phyloP scores from a whole-genome alignment of 2,797 vertebrate genomes.

The Falco peregrinus region DNA sequence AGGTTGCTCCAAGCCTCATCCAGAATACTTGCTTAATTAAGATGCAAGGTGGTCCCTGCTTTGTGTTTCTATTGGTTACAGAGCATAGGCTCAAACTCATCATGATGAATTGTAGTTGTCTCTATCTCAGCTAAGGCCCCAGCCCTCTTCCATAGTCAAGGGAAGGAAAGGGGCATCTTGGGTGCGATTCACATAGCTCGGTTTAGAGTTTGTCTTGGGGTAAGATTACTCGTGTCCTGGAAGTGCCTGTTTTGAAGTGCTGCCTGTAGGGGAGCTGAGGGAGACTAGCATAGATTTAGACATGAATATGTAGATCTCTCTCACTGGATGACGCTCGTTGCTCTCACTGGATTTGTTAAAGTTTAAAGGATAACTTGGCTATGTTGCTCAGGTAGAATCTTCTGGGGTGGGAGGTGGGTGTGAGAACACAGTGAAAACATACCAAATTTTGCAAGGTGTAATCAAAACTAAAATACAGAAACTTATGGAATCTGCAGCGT shows the following conservation, averaged over 20 bases:
- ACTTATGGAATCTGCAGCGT: no score
- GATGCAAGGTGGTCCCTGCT: neutral
- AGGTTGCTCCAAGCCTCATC: neutral
- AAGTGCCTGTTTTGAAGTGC: neutral
- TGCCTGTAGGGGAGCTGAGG: neutral
- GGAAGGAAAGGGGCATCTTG: neutral
- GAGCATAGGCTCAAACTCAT: neutral
- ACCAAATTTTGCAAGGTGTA: neutral
- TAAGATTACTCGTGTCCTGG: neutral
- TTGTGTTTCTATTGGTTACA: neutral
- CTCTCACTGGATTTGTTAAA: neutral
- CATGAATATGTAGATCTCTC: neutral
- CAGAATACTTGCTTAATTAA: neutral
- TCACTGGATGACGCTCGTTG: neutral
- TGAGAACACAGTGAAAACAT: neutral
- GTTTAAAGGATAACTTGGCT: neutral
- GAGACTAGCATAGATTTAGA: neutral
- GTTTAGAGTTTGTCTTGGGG: neutral
- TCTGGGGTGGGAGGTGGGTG: fast-evolving
- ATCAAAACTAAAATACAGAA: no score
- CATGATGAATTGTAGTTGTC: neutral
- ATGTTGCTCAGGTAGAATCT: neutral
- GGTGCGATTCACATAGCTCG: neutral
- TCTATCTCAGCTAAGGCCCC: neutral
- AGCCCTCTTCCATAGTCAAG: no score